Percentiles rank a stretch among this genome's conserved stretches.
phyloP scores from a whole-genome alignment of 2,113 vertebrate species.

The Dasypus novemcinctus region DNA sequence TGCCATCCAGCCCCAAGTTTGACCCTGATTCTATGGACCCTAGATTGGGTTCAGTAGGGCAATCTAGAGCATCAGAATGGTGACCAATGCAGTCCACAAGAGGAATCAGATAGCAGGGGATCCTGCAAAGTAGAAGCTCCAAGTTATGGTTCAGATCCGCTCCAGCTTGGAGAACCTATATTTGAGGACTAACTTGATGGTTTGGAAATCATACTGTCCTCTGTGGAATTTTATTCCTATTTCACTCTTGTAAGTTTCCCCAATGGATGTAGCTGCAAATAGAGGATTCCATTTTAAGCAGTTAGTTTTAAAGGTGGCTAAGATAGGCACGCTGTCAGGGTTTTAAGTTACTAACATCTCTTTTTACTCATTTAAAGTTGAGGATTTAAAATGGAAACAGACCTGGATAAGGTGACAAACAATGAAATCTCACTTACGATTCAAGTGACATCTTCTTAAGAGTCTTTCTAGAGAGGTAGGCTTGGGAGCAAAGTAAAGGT shows the following conservation, averaged over 20 bases:
- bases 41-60: background rate
- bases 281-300: slow-evolving; percentile 13
- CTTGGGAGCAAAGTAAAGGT: background rate
- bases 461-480: background rate
- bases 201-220: background rate
- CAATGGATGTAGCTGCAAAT: slow-evolving; percentile 19
- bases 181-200: background rate
- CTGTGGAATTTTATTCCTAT: background rate
- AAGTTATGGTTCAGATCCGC: background rate
- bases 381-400: slow-evolving; percentile 12
- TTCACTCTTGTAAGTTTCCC: background rate
- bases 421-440: slow-evolving; percentile 33
- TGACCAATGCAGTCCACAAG: background rate
- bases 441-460: slow-evolving; percentile 19
- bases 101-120: background rate
- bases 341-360: slow-evolving; percentile 29
- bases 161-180: background rate
- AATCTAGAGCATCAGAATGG: background rate
- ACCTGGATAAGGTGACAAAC: background rate
- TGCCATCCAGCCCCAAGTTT: background rate
- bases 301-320: background rate
- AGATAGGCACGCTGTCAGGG: slow-evolving; percentile 3
- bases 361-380: slow-evolving; percentile 25
- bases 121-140: background rate
- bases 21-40: background rate